Percentiles rank a stretch among this genome's conserved stretches.
phyloP scores from a whole-genome alignment of 2,888 invertebrate species.

The Masnerella sp. region DNA sequence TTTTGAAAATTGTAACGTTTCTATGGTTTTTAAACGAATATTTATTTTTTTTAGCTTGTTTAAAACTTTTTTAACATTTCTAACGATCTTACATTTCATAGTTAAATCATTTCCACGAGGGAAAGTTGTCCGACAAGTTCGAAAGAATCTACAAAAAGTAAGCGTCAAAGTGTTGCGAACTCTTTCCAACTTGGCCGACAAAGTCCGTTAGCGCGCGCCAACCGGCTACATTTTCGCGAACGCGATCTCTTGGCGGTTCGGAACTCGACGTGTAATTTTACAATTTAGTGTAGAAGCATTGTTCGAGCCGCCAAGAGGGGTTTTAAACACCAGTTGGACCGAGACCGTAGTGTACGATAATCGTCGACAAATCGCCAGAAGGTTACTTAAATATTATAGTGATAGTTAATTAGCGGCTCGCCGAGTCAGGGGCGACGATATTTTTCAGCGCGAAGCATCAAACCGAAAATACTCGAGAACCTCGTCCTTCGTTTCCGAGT shows the following conservation, averaged over 20 bases:
- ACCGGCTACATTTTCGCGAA: background rate
- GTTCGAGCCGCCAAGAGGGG: conserved; percentile 13
- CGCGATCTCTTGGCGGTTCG: conserved; percentile 15
- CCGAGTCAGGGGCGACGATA: conserved; percentile 25
- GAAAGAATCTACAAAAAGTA: too few species aligned
- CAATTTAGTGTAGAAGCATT: conserved; percentile 14
- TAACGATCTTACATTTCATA: too few species aligned
- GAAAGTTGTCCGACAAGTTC: too few species aligned
- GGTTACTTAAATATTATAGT: conserved; percentile 53
- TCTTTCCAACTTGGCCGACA: too few species aligned
- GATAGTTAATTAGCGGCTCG: conserved; percentile 39
- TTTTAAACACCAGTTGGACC: too few species aligned
- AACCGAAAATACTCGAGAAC: conserved; percentile 37
- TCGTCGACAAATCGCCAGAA: conserved; percentile 42
- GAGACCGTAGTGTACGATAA: conserved; percentile 28
- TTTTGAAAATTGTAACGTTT: too few species aligned
- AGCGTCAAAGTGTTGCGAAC: too few species aligned
- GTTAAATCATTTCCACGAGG: too few species aligned
- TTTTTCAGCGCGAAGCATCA: conserved; percentile 46
- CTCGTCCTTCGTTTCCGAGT: conserved; percentile 20
- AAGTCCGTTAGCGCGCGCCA: too few species aligned
- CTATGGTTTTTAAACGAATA: too few species aligned
- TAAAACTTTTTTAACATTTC: too few species aligned
- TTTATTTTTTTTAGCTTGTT: too few species aligned
- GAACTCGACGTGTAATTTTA: background rate